These are phyloP conservation scores for Leptonema lineaticorne DNA, from an alignment of 1,140 invertebrate species.

Conservation along the genomic window DNA sequence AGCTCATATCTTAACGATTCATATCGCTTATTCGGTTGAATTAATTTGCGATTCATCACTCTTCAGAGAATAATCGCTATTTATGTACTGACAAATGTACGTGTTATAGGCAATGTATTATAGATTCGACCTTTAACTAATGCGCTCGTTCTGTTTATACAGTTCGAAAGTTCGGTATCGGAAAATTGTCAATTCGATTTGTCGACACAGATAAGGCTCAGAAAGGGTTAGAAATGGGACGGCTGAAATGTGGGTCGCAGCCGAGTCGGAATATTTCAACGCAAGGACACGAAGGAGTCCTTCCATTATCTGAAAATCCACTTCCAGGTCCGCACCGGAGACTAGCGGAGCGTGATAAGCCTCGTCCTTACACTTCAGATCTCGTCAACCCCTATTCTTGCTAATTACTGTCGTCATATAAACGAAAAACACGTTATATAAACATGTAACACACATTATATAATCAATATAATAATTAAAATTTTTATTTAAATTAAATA, in stretches of 20 bases:
- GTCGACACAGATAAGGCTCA: neutral
- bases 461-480: too few relatives aligned
- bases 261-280: neutral
- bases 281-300: neutral
- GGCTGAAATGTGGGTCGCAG: neutral
- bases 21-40: too few relatives aligned
- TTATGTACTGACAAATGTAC: too few relatives aligned
- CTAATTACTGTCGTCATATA: neutral
- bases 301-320: neutral
- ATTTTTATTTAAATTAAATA: neutral
- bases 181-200: neutral
- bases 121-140: too few relatives aligned
- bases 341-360: neutral
- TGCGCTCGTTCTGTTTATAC: too few relatives aligned
- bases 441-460: too few relatives aligned
- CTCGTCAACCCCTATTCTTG: neutral
- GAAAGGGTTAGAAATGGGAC: too few relatives aligned
- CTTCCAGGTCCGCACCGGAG: neutral
- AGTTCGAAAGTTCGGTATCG: neutral
- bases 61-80: too few relatives aligned
- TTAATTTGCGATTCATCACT: too few relatives aligned
- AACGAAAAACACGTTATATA: neutral
- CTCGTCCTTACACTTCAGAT: neutral
- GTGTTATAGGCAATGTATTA: too few relatives aligned
- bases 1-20: too few relatives aligned